phyloP scores from a whole-genome alignment of 2,113 vertebrate genomes.

The Eulacestoma nigropectus region DNA sequence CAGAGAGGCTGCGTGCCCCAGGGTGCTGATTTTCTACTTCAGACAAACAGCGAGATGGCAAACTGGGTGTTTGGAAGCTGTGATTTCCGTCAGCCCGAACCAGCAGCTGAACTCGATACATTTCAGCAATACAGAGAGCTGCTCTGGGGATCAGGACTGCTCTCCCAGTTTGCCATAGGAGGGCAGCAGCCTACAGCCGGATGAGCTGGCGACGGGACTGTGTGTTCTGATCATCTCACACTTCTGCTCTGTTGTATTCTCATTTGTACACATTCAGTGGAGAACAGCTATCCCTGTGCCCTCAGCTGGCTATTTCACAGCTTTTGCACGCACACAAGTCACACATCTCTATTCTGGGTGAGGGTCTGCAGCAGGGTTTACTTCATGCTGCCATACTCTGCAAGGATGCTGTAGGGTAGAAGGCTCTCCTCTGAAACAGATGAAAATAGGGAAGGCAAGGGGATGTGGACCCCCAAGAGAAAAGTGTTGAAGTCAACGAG shows the following conservation, averaged over 20 bases:
- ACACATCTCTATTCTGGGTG: background rate
- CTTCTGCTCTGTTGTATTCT: background rate
- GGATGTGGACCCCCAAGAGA: rapidly evolving
- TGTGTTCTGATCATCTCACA: background rate
- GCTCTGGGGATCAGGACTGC: background rate
- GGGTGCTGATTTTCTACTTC: background rate
- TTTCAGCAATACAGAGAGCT: background rate
- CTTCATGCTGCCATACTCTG: background rate
- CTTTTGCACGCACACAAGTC: background rate
- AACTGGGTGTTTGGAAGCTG: background rate
- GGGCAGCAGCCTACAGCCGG: conserved; percentile 25
- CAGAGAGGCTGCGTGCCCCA: background rate
- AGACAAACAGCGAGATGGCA: background rate
- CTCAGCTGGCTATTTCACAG: background rate
- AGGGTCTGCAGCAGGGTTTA: background rate
- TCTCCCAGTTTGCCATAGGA: background rate
- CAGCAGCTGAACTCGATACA: background rate
- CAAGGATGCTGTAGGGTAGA: background rate
- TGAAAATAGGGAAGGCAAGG: background rate
- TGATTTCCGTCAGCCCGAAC: background rate
- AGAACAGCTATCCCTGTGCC: background rate
- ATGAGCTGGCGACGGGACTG: background rate
- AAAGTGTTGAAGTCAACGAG: background rate
- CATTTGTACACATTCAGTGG: background rate
- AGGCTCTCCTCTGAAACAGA: background rate